These are phyloP conservation scores for Cacoxenus indagator DNA, from an alignment of 2,888 invertebrate species.

Conservation along the genomic window DNA sequence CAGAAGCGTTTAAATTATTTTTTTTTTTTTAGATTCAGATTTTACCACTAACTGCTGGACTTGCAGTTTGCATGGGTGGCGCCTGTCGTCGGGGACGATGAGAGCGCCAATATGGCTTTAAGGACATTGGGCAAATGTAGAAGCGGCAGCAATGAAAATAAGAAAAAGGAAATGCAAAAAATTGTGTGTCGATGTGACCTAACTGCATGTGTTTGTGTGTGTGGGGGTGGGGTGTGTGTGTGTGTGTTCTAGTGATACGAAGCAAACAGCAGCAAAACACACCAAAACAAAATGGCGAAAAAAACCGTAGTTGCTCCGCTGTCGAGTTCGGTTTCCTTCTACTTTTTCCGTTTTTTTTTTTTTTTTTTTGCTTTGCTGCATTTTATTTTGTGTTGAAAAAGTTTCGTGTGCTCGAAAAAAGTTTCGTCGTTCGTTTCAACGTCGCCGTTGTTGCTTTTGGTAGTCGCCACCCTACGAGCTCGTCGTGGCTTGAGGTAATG, in stretches of 20 bases:
- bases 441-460: constrained; percentile 34
- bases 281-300: constrained; percentile 66
- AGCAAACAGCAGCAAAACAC: constrained; percentile 59
- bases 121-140: constrained; percentile 59
- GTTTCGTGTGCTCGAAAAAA: constrained; percentile 71
- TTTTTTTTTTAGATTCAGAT: no score
- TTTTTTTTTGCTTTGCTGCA: constrained; percentile 43
- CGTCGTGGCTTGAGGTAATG: constrained; percentile 27
- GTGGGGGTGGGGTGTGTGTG: constrained; percentile 32
- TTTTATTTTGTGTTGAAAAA: constrained; percentile 69
- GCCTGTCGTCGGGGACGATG: not conserved
- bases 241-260: constrained; percentile 25
- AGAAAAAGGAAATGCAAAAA: constrained; percentile 44
- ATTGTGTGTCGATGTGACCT: no score
- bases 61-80: constrained; percentile 25
- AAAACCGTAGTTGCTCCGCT: constrained; percentile 30
- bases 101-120: constrained; percentile 54
- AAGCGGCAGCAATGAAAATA: constrained; percentile 4
- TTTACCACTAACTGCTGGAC: no score
- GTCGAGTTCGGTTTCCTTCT: not conserved
- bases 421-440: constrained; percentile 58
- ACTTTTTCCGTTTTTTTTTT: constrained; percentile 19
- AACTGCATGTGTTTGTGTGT: constrained; percentile 29
- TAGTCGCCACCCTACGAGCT: constrained; percentile 11
- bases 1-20: constrained; percentile 55